Evolutionary conservation across 2,888 invertebrate genomes (phyloP).

Genomic region (Eledone cirrhosa): DNA sequence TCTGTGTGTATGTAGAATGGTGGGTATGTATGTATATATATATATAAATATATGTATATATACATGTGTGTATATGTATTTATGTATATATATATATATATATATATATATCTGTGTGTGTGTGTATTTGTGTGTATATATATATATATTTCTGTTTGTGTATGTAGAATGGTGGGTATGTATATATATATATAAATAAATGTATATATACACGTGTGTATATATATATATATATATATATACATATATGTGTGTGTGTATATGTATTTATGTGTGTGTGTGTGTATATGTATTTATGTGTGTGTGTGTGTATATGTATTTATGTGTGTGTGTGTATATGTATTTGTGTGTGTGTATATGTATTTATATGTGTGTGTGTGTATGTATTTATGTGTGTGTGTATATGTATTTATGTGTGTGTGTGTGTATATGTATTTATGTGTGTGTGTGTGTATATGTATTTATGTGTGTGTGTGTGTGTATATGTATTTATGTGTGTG

Average conservation of each 20-base stretch:
- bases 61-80: neutral
- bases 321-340: neutral
- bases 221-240: neutral
- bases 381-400: neutral
- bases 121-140: neutral
- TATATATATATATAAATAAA: neutral
- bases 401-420: neutral
- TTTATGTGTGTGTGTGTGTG: too few species aligned
- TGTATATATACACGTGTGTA: neutral
- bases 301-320: neutral
- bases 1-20: slow-evolving; percentile 14
- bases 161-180: neutral
- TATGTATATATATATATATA: neutral
- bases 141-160: neutral
- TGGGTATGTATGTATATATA: too few species aligned
- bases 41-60: neutral
- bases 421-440: neutral
- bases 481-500: neutral
- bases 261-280: neutral
- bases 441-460: neutral
- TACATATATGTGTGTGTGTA: neutral
- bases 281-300: neutral
- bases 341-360: neutral
- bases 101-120: neutral
- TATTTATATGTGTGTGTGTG: neutral